Evolutionary conservation across 2,113 vertebrate species (phyloP).

Genomic region (Larimichthys crocea): DNA sequence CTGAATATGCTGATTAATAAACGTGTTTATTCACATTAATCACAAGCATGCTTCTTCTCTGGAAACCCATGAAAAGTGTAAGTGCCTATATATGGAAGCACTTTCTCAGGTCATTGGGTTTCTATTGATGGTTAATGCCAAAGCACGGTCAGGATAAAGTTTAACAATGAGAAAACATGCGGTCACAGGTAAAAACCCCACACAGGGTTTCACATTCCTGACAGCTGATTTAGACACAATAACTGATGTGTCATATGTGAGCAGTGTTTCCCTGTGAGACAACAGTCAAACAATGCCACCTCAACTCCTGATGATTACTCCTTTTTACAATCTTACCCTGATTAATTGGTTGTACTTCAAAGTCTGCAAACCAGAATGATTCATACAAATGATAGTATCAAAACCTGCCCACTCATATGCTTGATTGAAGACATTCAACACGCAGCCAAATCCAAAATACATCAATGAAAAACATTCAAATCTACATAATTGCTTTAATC

Average conservation of each 20-base stretch:
- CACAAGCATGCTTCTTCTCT: neutral
- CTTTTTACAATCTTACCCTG: neutral
- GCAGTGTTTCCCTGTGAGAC: constrained; percentile 14
- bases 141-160: constrained; percentile 33
- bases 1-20: neutral
- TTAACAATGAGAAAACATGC: constrained; percentile 32
- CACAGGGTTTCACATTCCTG: constrained; percentile 56
- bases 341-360: neutral
- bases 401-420: constrained; percentile 1
- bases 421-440: neutral
- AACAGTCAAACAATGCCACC: constrained; percentile 25
- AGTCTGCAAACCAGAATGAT: neutral
- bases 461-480: constrained; percentile 5
- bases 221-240: constrained; percentile 34
- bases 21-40: constrained; percentile 17
- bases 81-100: neutral
- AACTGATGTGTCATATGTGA: constrained; percentile 16
- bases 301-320: constrained; percentile 40
- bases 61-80: constrained; percentile 17
- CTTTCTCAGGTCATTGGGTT: constrained; percentile 34
- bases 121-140: constrained; percentile 4
- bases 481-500: neutral
- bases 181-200: constrained; percentile 21
- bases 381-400: constrained; percentile 9
- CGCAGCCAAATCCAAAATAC: constrained; percentile 29